Conservation (phyloP, 2,888 invertebrate species). For the Diloba caeruleocephala region DNA sequence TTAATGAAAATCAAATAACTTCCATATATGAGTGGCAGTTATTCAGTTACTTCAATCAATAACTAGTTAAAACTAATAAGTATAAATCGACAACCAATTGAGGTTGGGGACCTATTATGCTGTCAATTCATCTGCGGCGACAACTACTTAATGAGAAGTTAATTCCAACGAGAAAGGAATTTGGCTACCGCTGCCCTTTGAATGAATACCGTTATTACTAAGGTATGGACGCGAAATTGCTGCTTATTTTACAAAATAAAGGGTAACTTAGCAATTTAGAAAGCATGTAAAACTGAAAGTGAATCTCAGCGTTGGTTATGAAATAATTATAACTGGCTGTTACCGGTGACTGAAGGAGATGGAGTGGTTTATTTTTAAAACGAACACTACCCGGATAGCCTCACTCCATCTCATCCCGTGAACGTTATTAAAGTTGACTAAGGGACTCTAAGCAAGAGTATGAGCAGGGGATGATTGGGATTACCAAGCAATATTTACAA, state of each 20-base stretch:
- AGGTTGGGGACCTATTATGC: conserved; percentile 46
- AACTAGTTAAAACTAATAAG: conserved; percentile 43
- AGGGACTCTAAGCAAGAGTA: too few species aligned
- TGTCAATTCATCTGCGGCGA: conserved; percentile 53
- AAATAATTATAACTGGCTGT: too few species aligned
- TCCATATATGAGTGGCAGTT: conserved; percentile 4
- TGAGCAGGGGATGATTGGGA: too few species aligned
- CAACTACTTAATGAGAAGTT: conserved; percentile 57
- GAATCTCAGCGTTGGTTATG: background rate
- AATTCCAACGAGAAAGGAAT: conserved; percentile 51
- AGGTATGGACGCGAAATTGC: conserved; percentile 38
- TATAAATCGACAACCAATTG: conserved; percentile 46
- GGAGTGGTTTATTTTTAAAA: too few species aligned
- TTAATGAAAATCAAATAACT: conserved; percentile 9
- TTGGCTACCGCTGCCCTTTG: conserved; percentile 41
- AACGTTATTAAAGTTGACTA: too few species aligned
- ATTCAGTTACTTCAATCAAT: conserved; percentile 26
- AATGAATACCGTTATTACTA: conserved; percentile 34
- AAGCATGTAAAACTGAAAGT: conserved; percentile 4
- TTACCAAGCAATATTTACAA: too few species aligned
- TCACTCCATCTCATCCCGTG: too few species aligned
- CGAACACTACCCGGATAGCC: too few species aligned
- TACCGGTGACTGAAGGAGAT: too few species aligned
- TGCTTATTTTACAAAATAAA: conserved; percentile 19
- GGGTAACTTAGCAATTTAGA: background rate